Percentiles rank a stretch among this genome's conserved stretches.
Evolutionary conservation across 2,113 vertebrate species (phyloP).

Genomic region (Seriola aureovittata): DNA sequence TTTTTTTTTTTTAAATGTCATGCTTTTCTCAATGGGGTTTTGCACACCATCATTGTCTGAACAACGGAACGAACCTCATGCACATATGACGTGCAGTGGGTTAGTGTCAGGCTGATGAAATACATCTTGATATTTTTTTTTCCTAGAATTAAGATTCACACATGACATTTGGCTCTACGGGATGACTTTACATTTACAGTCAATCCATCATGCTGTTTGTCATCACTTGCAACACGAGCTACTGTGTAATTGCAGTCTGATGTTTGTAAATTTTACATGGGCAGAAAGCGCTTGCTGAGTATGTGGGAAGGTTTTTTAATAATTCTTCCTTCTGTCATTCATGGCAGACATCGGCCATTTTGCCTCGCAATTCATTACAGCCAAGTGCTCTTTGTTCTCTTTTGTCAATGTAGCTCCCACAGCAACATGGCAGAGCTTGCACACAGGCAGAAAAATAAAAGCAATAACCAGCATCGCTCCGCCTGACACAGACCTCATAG

Average conservation of each 20-base stretch:
- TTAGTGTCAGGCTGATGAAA: not conserved
- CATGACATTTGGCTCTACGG: not conserved
- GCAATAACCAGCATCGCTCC: conserved; percentile 27
- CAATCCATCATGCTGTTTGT: not conserved
- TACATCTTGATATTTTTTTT: not conserved
- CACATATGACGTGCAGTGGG: not conserved
- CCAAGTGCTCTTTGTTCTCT: conserved; percentile 75
- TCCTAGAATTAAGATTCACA: not conserved
- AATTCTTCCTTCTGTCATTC: conserved; percentile 69
- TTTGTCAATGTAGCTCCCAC: conserved; percentile 39
- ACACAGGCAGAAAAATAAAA: conserved; percentile 44
- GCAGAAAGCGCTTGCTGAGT: conserved; percentile 22
- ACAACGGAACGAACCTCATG: not conserved
- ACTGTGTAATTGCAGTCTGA: not conserved
- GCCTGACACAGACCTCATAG: conserved; percentile 42
- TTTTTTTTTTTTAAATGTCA: not conserved
- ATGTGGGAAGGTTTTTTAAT: conserved; percentile 53
- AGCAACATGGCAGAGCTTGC: conserved; percentile 67
- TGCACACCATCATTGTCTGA: too few relatives aligned
- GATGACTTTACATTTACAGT: not conserved
- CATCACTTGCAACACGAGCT: not conserved
- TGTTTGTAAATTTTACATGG: conserved; percentile 14
- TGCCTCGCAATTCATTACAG: conserved; percentile 75
- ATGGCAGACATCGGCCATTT: conserved; percentile 80
- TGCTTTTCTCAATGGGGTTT: not conserved